These are phyloP conservation scores for Macrostomum lignano DNA, from an alignment of 1,140 invertebrate genomes.

Conservation along the genomic window DNA sequence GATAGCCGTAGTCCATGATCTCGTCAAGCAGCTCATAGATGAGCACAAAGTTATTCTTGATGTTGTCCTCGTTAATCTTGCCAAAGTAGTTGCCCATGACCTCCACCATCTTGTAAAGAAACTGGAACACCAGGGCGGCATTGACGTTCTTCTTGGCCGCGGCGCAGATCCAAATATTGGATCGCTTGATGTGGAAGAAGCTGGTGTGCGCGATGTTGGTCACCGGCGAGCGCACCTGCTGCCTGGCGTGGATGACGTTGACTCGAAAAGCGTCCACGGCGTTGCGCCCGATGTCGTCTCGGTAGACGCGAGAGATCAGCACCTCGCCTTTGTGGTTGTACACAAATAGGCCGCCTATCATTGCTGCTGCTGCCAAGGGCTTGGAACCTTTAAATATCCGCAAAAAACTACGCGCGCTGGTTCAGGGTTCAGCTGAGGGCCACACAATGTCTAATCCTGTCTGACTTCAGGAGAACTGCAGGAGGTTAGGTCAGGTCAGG, in stretches of 20 bases:
- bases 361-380: slow-evolving; percentile 24
- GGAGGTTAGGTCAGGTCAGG: no score
- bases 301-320: slow-evolving; percentile 92
- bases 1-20: slow-evolving; percentile 97
- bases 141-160: slow-evolving; percentile 99
- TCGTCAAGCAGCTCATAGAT: slow-evolving; percentile 77
- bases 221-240: slow-evolving; percentile 89
- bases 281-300: slow-evolving; percentile 86
- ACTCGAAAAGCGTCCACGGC: slow-evolving; percentile 95
- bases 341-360: slow-evolving; percentile 98
- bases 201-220: slow-evolving; percentile 95
- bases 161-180: slow-evolving; percentile 93
- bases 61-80: slow-evolving; percentile 96
- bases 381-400: no score
- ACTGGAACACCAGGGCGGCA: slow-evolving; percentile 98
- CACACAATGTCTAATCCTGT: no score
- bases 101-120: slow-evolving; percentile 82
- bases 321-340: slow-evolving; percentile 99
- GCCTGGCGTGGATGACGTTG: slow-evolving; percentile 92
- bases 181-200: slow-evolving; percentile 85
- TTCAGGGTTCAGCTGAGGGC: no score
- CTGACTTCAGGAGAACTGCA: no score
- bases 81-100: slow-evolving; percentile 99
- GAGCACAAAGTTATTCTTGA: slow-evolving; percentile 98
- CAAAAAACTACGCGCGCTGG: no score